A percentile compares a stretch with the other conserved stretches of the same genome.
Evolutionary conservation across 2,888 invertebrate species (phyloP).

Genomic region (Heteromurus nitidus): DNA sequence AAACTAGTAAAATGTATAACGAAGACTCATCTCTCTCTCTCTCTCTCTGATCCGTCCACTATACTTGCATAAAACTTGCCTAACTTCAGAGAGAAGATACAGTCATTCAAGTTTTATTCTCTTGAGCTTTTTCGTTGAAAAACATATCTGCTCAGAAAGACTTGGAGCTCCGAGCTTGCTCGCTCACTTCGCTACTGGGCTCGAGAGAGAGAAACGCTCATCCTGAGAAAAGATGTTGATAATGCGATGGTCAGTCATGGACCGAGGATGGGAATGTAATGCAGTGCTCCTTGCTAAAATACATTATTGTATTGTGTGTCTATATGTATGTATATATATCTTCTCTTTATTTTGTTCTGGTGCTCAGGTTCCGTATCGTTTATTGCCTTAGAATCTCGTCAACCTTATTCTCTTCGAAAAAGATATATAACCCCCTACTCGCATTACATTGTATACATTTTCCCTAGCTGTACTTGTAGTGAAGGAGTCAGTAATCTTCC

Average conservation of each 20-base stretch:
- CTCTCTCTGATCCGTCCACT: background rate
- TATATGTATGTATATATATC: no score
- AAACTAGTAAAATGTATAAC: no score
- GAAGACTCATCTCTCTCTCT: no score
- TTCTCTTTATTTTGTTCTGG: slow-evolving; percentile 9
- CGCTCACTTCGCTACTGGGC: slow-evolving; percentile 50
- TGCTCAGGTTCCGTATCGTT: slow-evolving; percentile 52
- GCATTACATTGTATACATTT: background rate
- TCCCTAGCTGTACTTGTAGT: slow-evolving; percentile 9
- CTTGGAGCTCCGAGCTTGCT: slow-evolving; percentile 12
- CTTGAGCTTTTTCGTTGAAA: background rate
- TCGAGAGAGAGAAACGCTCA: no score
- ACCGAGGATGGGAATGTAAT: slow-evolving; percentile 47
- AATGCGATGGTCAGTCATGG: slow-evolving; percentile 53
- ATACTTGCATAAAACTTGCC: background rate
- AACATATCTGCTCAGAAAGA: no score
- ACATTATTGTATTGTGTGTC: no score
- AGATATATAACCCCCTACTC: background rate
- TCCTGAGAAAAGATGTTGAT: slow-evolving; percentile 44
- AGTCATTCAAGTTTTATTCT: slow-evolving; percentile 62
- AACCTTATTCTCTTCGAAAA: slow-evolving; percentile 14
- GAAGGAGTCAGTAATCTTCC: no score
- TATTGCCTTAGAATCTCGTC: slow-evolving; percentile 46
- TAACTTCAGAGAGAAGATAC: background rate
- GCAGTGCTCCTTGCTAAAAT: no score